Evolutionary conservation across 2,113 vertebrate genomes (phyloP).

Genomic region (Neogobius melanostomus): DNA sequence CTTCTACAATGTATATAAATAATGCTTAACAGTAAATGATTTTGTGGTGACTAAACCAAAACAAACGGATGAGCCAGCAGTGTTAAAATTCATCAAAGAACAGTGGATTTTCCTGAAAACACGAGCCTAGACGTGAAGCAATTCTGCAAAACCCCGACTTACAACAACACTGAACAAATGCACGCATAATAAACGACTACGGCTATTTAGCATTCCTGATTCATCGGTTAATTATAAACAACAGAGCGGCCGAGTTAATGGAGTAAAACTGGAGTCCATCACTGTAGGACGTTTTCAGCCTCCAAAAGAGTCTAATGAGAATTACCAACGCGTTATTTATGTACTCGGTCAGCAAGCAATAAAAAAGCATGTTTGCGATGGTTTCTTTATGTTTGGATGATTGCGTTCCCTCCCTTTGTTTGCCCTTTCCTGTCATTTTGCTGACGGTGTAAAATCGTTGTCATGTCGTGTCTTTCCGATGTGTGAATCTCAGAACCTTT

Average conservation of each 20-base stretch:
- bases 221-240: slow-evolving; percentile 6
- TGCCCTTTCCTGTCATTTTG: too few relatives aligned
- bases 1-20: too few relatives aligned
- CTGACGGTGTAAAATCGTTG: too few relatives aligned
- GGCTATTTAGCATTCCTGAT: slow-evolving; percentile 6
- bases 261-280: background rate
- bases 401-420: too few relatives aligned
- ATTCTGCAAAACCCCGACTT: background rate
- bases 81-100: too few relatives aligned
- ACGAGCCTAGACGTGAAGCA: background rate
- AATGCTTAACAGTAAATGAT: too few relatives aligned
- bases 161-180: background rate
- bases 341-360: background rate
- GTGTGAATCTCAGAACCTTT: too few relatives aligned
- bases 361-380: too few relatives aligned
- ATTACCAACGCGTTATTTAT: background rate
- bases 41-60: too few relatives aligned
- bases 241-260: background rate
- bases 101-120: background rate
- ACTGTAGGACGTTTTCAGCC: background rate
- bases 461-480: too few relatives aligned
- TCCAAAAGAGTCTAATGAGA: background rate
- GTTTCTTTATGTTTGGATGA: too few relatives aligned
- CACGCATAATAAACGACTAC: background rate
- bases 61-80: background rate